Base-by-base conservation (phyloP, 2,888 invertebrate species). In the Drosophila multiciliata region DNA sequence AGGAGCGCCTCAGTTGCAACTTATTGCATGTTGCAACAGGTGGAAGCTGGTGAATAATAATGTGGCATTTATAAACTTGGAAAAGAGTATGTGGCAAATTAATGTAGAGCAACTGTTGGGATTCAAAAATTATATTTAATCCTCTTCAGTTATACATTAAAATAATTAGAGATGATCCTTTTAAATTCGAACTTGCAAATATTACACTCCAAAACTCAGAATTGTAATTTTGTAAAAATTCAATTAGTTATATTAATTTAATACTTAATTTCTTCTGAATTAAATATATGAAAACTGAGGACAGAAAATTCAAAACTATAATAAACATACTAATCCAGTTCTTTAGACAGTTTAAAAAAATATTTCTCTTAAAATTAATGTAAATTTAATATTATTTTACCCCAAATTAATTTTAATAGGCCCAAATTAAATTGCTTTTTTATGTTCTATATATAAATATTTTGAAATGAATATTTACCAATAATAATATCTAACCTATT, bases 1-100 rank as follows among this genome's bases (percentile, higher is more conserved):
- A 84, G 86, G 86, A 72, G 71, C 80, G 89, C 58, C 9, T 57
- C 59, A n/a, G 15, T 0, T 20, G 38, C 15, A 4, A 15, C 11
- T 1, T 17, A 11, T 4, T 36, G 75, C 54, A 40, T 26, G 15
- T 5, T 9, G 38, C 57, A 77, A 52, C 81, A 79, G 62, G 64
- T 76, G 69, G 17, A 26, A 26, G 26, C 26, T 26, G 17, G 2
- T 11, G 2, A 6, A 45, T 23, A 45, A n/a, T 45, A 23, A 23
- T 45, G 20, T 15, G 8, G 20, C 1, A 23, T 15, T 45, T 8
- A 45, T 45, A 26, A 17, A 26, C 49, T 49, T 49, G 11, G 40
- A 2, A n/a, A n/a, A 11, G 2, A n/a, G n/a, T 11, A 11, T 7
- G 15, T 2, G 8, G 3, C 8, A 20, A 42, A 12, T 12, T 20